A percentile compares a stretch with the other conserved stretches of the same genome.
Evolutionary conservation across 2,113 vertebrate genomes (phyloP).

Genomic region (Leptosomus discolor): DNA sequence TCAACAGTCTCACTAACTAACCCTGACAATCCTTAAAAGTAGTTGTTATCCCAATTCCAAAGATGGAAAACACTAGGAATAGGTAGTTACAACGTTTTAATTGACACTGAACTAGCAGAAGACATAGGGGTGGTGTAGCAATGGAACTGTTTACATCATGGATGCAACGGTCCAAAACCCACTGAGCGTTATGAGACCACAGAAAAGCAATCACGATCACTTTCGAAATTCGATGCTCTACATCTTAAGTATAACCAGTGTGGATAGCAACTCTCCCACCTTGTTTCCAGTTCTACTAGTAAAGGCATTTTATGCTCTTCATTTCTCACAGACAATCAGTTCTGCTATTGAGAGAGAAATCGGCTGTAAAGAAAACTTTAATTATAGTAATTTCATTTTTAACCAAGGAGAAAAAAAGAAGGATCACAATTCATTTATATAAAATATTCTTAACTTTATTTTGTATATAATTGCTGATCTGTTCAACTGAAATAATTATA

Average conservation of each 20-base stretch:
- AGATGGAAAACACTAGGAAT: background rate
- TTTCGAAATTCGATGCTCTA: background rate
- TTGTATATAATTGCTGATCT: background rate
- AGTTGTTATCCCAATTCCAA: background rate
- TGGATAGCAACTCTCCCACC: background rate
- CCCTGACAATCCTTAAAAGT: background rate
- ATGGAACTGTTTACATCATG: background rate
- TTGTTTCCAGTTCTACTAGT: background rate
- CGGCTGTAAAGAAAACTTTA: background rate
- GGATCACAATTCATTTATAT: background rate
- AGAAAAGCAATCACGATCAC: background rate
- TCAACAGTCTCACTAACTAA: background rate
- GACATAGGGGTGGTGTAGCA: background rate
- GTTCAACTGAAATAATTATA: slow-evolving; percentile 24
- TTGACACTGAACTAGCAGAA: background rate
- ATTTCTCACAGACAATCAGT: background rate
- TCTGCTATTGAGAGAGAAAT: background rate
- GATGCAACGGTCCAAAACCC: background rate
- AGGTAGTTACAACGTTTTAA: background rate
- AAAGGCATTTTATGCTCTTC: background rate
- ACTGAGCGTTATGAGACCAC: background rate
- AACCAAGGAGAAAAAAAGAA: background rate
- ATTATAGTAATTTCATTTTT: slow-evolving; percentile 28
- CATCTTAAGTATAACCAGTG: background rate
- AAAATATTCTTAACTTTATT: slow-evolving; percentile 20